phyloP scores from a whole-genome alignment of 2,888 invertebrate genomes.

The Boloria euphrosyne region DNA sequence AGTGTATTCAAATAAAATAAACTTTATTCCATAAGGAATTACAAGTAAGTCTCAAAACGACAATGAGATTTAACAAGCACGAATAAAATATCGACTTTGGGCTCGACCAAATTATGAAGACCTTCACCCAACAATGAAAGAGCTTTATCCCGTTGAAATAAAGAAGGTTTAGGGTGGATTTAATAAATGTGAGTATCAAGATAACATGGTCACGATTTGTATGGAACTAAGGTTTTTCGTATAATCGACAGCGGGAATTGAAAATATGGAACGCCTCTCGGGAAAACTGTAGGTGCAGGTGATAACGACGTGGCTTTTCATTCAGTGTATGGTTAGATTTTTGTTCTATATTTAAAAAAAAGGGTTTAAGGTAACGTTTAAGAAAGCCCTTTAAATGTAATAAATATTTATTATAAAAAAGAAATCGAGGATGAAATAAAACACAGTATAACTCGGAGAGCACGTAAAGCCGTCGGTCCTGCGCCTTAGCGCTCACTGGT shows the following conservation, averaged over 20 bases:
- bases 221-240: constrained; percentile 62
- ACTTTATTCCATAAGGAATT: constrained; percentile 46
- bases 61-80: constrained; percentile 74
- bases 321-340: constrained; percentile 16
- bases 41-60: constrained; percentile 62
- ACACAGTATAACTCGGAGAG: too few relatives aligned
- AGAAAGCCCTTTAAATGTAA: too few relatives aligned
- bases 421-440: too few relatives aligned
- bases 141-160: constrained; percentile 30
- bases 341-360: constrained; percentile 1
- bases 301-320: constrained; percentile 36
- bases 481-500: too few relatives aligned
- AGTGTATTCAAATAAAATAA: constrained; percentile 47
- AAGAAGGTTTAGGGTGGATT: constrained; percentile 14
- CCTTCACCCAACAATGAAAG: constrained; percentile 33
- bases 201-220: constrained; percentile 52
- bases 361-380: background rate
- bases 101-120: constrained; percentile 45
- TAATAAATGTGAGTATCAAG: constrained; percentile 38
- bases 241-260: constrained; percentile 70
- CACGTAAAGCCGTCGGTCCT: too few relatives aligned
- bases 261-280: constrained; percentile 71
- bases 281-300: constrained; percentile 54
- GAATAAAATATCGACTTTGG: constrained; percentile 74
- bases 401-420: too few relatives aligned